phyloP scores from a whole-genome alignment of 2,888 invertebrate genomes.

The Heliconius cydno region DNA sequence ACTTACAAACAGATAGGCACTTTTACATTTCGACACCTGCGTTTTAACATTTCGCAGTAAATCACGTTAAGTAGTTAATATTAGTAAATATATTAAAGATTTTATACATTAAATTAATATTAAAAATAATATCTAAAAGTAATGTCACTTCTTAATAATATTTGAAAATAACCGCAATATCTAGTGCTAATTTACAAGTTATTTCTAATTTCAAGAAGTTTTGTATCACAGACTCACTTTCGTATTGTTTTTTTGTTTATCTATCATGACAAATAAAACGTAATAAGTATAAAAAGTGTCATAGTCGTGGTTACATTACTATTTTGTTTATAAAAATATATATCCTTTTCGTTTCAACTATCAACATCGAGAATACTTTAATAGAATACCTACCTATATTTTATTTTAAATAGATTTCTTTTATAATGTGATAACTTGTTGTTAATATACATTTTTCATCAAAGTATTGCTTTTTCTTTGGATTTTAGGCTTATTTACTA shows the following conservation, averaged over 20 bases:
- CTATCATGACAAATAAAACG: neutral
- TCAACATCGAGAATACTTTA: no score
- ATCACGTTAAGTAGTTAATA: neutral
- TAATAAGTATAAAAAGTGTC: neutral
- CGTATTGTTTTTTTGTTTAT: neutral
- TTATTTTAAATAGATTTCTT: neutral
- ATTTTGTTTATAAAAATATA: neutral
- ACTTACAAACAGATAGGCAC: neutral
- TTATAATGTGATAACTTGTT: neutral
- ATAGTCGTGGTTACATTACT: neutral
- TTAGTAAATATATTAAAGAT: constrained; percentile 7
- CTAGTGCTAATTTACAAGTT: neutral
- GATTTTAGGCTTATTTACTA: neutral
- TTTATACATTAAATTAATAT: neutral
- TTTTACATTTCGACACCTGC: neutral
- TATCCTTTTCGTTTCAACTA: no score
- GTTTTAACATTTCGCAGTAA: neutral
- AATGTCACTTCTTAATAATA: neutral
- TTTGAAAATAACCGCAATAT: neutral
- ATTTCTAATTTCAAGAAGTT: constrained; percentile 1
- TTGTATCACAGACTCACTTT: constrained; percentile 23
- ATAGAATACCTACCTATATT: no score
- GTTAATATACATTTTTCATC: neutral
- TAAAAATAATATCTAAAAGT: neutral
- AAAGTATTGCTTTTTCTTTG: constrained; percentile 11